Conservation (phyloP, 2,113 vertebrate species). For the Casuarius casuarius region DNA sequence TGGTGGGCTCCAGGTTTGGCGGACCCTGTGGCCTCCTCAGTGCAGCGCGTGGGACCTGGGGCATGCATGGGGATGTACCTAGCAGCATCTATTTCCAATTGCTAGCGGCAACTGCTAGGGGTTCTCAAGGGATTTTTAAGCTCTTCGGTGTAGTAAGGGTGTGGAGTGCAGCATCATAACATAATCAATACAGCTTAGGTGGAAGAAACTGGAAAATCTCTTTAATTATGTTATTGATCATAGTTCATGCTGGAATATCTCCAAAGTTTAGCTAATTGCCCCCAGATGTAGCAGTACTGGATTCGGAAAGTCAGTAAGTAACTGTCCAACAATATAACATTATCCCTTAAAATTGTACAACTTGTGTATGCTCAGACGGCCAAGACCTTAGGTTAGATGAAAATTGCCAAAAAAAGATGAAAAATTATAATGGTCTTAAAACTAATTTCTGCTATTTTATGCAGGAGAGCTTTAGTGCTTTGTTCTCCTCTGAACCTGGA, state of each 20-base stretch:
- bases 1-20: fast-evolving
- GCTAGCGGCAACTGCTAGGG: background rate
- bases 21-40: background rate
- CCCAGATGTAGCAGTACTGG: background rate
- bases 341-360: background rate
- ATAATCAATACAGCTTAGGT: background rate
- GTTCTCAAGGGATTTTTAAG: background rate
- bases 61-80: background rate
- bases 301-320: background rate
- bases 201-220: background rate
- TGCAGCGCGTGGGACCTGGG: fast-evolving
- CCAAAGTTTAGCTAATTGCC: background rate
- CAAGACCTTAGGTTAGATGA: background rate
- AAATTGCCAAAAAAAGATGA: background rate
- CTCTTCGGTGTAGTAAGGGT: background rate
- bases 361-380: background rate
- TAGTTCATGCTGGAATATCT: too few species aligned
- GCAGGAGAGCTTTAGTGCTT: background rate
- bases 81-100: background rate
- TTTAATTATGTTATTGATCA: background rate
- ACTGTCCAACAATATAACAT: background rate
- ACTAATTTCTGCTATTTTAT: background rate
- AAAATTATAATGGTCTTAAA: background rate
- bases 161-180: fast-evolving
- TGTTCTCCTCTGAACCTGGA: background rate